These are phyloP conservation scores for Porites divaricata DNA, from an alignment of 92 coral and sea anemone genomes.

Conservation along the genomic window DNA sequence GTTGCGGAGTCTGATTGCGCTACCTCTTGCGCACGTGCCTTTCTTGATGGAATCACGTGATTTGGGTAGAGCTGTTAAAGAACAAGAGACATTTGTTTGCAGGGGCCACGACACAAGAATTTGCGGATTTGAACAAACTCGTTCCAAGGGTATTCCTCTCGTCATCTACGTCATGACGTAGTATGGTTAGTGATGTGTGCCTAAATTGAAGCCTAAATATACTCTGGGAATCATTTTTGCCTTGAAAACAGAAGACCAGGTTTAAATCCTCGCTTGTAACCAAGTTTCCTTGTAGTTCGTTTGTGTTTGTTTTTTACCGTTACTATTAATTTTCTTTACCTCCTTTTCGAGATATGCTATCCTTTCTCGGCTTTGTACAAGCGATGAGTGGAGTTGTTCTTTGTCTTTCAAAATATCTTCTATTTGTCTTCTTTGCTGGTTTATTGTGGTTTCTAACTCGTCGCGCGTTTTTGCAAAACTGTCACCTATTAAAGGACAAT, in stretches of 20 bases:
- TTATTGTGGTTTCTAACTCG: slow-evolving; percentile 39
- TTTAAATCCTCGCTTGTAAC: no score
- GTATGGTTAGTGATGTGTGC: no score
- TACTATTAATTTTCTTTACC: not conserved
- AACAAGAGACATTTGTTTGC: not conserved
- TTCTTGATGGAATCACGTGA: slow-evolving; percentile 8
- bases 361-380: slow-evolving; percentile 20
- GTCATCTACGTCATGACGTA: no score
- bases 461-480: slow-evolving; percentile 18
- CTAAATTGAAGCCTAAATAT: no score
- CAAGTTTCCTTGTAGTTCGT: no score
- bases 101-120: no score
- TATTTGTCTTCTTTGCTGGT: slow-evolving; percentile 30
- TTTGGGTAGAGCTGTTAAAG: slow-evolving; percentile 3
- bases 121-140: no score
- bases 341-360: slow-evolving; percentile 17
- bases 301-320: no score
- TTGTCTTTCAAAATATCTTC: slow-evolving; percentile 29
- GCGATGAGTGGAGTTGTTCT: slow-evolving; percentile 4
- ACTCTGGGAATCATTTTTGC: no score
- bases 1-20: not conserved
- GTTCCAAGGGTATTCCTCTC: no score
- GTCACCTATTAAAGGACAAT: slow-evolving; percentile 2
- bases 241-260: no score
- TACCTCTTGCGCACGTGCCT: slow-evolving; percentile 9